Conservation (phyloP, 2,113 vertebrate genomes). For the Cathartes aura region DNA sequence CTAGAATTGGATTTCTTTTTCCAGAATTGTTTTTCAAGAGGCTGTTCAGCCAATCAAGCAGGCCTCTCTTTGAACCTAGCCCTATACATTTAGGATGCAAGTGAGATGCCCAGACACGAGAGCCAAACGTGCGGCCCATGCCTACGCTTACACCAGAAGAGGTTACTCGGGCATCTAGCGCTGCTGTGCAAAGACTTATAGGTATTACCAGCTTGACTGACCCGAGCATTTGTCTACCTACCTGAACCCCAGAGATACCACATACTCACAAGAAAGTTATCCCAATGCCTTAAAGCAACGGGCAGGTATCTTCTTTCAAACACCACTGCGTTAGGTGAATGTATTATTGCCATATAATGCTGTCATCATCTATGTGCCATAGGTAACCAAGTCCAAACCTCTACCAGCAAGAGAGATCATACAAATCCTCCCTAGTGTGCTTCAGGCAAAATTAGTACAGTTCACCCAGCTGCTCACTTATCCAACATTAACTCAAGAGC, state of each 20-base stretch:
- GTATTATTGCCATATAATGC: background rate
- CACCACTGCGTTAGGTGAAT: background rate
- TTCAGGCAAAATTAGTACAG: background rate
- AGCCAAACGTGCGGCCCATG: rapidly evolving
- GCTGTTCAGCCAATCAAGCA: background rate
- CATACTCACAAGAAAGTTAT: rapidly evolving
- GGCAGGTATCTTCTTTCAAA: background rate
- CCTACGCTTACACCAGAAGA: background rate
- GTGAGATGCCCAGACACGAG: rapidly evolving
- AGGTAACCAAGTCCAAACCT: background rate
- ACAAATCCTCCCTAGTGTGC: background rate
- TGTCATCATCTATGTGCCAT: background rate
- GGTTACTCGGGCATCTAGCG: background rate
- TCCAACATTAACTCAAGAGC: constrained; percentile 22
- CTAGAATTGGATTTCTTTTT: background rate
- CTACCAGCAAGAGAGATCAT: background rate
- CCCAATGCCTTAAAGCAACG: background rate
- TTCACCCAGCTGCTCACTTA: constrained; percentile 37
- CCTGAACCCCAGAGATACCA: background rate
- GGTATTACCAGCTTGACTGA: background rate
- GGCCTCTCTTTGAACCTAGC: background rate
- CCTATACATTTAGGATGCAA: background rate
- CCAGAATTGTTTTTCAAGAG: background rate
- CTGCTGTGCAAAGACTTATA: background rate
- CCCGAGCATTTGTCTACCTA: background rate